A percentile compares a stretch with the other conserved stretches of the same genome.
Conservation (phyloP, 1,140 invertebrate genomes). For the Philopotamus ludificatus region DNA sequence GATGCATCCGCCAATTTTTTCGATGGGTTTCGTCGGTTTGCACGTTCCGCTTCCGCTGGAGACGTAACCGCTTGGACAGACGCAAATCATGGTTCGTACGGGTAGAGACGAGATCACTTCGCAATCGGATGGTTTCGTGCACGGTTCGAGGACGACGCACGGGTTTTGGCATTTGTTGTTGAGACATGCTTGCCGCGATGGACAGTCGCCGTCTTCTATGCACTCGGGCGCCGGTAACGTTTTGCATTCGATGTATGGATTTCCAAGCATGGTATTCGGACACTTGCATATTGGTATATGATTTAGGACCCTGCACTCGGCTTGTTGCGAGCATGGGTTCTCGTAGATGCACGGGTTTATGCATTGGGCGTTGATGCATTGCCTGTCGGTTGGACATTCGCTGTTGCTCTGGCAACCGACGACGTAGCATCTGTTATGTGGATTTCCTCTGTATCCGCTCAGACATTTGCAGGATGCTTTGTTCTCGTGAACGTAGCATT, state of each 20-base stretch:
- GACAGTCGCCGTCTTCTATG: slow-evolving; percentile 77
- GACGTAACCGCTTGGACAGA: slow-evolving; percentile 84
- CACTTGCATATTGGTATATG: slow-evolving; percentile 84
- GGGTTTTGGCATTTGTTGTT: slow-evolving; percentile 81
- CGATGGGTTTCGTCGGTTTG: slow-evolving; percentile 65
- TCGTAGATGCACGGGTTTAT: slow-evolving; percentile 79
- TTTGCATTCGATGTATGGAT: slow-evolving; percentile 78
- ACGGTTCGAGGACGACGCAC: slow-evolving; percentile 75
- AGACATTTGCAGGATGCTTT: slow-evolving; percentile 76
- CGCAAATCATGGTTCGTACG: slow-evolving; percentile 84
- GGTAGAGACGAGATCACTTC: slow-evolving; percentile 77
- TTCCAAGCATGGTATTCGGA: slow-evolving; percentile 67
- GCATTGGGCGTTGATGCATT: slow-evolving; percentile 84
- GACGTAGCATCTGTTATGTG: slow-evolving; percentile 70
- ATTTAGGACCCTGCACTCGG: slow-evolving; percentile 77
- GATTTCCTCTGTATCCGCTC: slow-evolving; percentile 78
- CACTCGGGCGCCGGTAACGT: slow-evolving; percentile 74
- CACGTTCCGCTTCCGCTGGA: slow-evolving; percentile 79
- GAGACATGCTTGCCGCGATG: slow-evolving; percentile 75
- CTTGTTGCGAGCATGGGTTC: slow-evolving; percentile 73
- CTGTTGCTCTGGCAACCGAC: slow-evolving; percentile 86
- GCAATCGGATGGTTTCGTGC: slow-evolving; percentile 75
- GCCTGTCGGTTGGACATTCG: slow-evolving; percentile 81
- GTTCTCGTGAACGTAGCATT: slow-evolving; percentile 77
- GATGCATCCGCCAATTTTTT: slow-evolving; percentile 67